phyloP scores from a whole-genome alignment of 2,113 vertebrate species.

The Erythrolamprus reginae region DNA sequence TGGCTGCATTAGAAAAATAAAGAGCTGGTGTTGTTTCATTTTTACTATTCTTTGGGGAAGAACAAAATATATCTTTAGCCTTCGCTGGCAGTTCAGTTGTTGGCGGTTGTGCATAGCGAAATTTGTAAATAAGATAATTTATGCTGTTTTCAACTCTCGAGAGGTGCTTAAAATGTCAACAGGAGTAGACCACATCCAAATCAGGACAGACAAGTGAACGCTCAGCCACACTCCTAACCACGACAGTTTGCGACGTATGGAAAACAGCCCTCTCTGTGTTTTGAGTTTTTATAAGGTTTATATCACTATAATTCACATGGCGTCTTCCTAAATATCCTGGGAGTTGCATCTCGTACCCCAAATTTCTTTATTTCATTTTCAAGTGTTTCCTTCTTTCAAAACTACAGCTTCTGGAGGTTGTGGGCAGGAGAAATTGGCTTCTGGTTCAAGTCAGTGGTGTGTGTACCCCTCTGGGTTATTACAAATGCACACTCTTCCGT shows the following conservation, averaged over 20 bases:
- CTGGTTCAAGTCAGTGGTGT: not conserved
- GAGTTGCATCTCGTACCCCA: not conserved
- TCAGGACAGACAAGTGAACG: constrained; percentile 10
- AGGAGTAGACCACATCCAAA: constrained; percentile 30
- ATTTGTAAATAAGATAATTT: constrained; percentile 43
- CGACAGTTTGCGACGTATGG: not conserved
- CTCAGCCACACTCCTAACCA: constrained; percentile 27
- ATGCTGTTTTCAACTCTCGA: constrained; percentile 29
- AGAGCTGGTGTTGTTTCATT: not conserved
- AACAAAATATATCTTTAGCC: constrained; percentile 3
- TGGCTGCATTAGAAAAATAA: not conserved
- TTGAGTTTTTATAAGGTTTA: not conserved
- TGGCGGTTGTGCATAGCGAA: constrained; percentile 11
- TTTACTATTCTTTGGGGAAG: constrained; percentile 13
- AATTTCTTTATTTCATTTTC: not conserved
- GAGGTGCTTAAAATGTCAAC: constrained; percentile 27
- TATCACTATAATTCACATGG: not conserved
- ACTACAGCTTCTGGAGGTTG: not conserved
- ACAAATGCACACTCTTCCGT: not conserved
- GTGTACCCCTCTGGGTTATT: not conserved
- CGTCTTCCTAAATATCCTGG: not conserved
- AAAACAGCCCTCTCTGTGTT: not conserved
- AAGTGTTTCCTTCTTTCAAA: not conserved
- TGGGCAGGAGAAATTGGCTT: not conserved
- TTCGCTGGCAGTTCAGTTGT: constrained; percentile 13